A percentile compares a stretch with the other conserved stretches of the same genome.
These are phyloP conservation scores for Wiebesia pumilae DNA, from an alignment of 1,140 invertebrate species.

Conservation along the genomic window DNA sequence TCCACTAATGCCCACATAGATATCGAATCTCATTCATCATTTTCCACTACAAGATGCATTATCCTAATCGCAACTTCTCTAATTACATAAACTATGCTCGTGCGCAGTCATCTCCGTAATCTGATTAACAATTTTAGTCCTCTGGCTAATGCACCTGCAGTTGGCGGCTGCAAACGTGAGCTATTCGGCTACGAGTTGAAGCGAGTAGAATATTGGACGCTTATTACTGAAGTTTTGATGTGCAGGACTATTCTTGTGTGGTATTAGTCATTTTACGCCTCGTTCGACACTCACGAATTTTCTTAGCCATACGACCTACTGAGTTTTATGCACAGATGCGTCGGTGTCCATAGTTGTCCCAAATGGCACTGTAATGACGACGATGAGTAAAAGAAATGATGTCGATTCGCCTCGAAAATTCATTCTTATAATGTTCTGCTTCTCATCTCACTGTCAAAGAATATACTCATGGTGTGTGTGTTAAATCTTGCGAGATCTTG, in stretches of 20 bases:
- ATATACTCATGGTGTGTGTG: neutral
- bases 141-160: neutral
- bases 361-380: slow-evolving; percentile 1
- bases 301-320: neutral
- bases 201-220: neutral
- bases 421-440: slow-evolving; percentile 6
- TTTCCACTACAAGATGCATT: neutral
- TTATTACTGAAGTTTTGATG: neutral
- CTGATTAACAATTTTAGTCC: neutral
- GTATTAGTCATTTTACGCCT: neutral
- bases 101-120: neutral
- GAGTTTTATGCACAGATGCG: neutral
- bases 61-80: slow-evolving; percentile 17
- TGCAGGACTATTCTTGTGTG: neutral
- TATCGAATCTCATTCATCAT: slow-evolving; percentile 20
- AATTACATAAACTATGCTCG: neutral
- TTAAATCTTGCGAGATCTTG: slow-evolving; percentile 14
- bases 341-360: neutral
- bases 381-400: slow-evolving; percentile 14
- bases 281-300: neutral
- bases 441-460: neutral
- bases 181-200: too few relatives aligned
- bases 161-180: too few relatives aligned
- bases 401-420: neutral
- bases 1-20: neutral